Conservation (phyloP, 2,888 invertebrate species). For the Diarsia mendica region DNA sequence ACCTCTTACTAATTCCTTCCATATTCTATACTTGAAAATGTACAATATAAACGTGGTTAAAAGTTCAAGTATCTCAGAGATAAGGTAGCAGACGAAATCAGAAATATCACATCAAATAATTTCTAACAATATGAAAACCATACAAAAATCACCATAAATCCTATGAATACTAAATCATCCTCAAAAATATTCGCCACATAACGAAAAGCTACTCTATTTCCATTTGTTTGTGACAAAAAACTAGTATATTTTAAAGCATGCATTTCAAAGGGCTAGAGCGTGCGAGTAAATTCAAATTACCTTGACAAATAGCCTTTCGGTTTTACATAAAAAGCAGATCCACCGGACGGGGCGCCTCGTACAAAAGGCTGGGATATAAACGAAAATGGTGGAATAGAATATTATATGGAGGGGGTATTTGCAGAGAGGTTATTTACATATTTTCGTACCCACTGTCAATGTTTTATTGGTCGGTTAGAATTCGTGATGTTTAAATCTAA, state of each 20-base stretch:
- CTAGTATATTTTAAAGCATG: slow-evolving; percentile 62
- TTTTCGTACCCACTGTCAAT: slow-evolving; percentile 9
- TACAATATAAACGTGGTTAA: background rate
- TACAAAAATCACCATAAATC: slow-evolving; percentile 43
- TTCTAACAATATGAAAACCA: background rate
- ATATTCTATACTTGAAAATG: background rate
- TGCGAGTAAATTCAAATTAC: slow-evolving; percentile 69
- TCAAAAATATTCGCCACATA: slow-evolving; percentile 33
- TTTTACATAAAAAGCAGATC: slow-evolving; percentile 68
- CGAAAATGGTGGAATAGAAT: slow-evolving; percentile 46
- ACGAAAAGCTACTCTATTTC: slow-evolving; percentile 42
- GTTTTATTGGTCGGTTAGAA: background rate
- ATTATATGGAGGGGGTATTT: slow-evolving; percentile 26
- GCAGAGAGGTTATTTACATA: slow-evolving; percentile 31
- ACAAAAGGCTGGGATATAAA: slow-evolving; percentile 51
- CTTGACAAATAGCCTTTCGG: slow-evolving; percentile 67
- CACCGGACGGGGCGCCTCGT: slow-evolving; percentile 50
- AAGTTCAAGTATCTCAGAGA: background rate
- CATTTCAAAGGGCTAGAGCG: slow-evolving; percentile 63
- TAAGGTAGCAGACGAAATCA: background rate
- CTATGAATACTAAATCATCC: slow-evolving; percentile 50
- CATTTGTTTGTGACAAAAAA: slow-evolving; percentile 58
- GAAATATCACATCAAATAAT: background rate
- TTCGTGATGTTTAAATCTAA: background rate
- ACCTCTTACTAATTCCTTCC: too few relatives aligned